These are phyloP conservation scores for Sinocyclocheilus anophthalmus DNA, from an alignment of 2,113 vertebrate genomes.

Conservation along the genomic window DNA sequence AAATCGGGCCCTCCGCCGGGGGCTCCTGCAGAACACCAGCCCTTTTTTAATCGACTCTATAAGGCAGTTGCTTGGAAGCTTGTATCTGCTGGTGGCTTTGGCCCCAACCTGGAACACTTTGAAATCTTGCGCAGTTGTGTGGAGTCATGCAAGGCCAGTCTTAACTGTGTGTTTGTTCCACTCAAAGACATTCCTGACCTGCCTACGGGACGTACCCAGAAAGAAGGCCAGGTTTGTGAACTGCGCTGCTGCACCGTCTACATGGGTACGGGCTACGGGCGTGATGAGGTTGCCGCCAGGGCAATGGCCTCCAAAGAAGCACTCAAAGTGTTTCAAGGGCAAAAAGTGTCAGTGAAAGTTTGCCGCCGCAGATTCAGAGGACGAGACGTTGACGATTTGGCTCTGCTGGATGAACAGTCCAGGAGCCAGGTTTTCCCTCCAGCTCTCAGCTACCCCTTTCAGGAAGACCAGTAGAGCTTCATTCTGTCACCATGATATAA, in stretches of 20 bases:
- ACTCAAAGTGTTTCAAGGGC: slow-evolving; percentile 92
- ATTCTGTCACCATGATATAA: not conserved
- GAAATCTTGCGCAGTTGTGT: slow-evolving; percentile 89
- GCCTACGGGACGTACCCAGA: slow-evolving; percentile 87
- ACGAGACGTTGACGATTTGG: slow-evolving; percentile 90
- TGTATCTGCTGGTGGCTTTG: slow-evolving; percentile 93
- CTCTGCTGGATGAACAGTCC: slow-evolving; percentile 89
- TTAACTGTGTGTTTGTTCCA: slow-evolving; percentile 91
- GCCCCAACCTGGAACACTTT: slow-evolving; percentile 87
- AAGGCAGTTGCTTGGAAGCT: slow-evolving; percentile 97
- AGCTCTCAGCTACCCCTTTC: slow-evolving; percentile 88
- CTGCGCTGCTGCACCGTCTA: slow-evolving; percentile 93
- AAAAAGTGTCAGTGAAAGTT: slow-evolving; percentile 92
- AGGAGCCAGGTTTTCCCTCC: slow-evolving; percentile 89
- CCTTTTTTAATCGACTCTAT: slow-evolving; percentile 96
- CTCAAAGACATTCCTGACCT: slow-evolving; percentile 93
- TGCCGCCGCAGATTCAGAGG: slow-evolving; percentile 89
- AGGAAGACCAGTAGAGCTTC: slow-evolving; percentile 61
- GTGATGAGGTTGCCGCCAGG: slow-evolving; percentile 88
- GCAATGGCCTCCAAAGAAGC: slow-evolving; percentile 96
- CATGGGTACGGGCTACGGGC: slow-evolving; percentile 94
- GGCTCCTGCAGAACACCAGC: slow-evolving; percentile 85
- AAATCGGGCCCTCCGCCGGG: slow-evolving; percentile 70
- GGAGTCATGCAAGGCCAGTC: slow-evolving; percentile 89
- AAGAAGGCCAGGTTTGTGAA: slow-evolving; percentile 96